Percentiles rank a stretch among this genome's conserved stretches.
These are phyloP conservation scores for Cephus sareptanus DNA, from an alignment of 2,888 invertebrate genomes.

Conservation along the genomic window DNA sequence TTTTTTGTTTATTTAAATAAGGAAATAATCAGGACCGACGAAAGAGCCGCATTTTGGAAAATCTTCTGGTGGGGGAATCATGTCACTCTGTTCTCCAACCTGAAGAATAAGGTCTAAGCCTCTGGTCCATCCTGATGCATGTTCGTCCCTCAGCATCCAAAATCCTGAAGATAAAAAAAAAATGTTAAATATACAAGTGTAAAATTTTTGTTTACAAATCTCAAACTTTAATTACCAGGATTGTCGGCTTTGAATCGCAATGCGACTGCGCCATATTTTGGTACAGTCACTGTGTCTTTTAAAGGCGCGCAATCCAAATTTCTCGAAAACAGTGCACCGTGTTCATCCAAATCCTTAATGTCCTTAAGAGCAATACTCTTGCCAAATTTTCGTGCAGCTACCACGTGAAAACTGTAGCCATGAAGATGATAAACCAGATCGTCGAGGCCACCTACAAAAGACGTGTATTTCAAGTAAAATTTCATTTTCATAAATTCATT, in stretches of 20 bases:
- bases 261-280: slow-evolving; percentile 76
- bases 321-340: slow-evolving; percentile 69
- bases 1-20: slow-evolving; percentile 64
- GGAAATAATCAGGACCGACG: slow-evolving; percentile 80
- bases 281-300: slow-evolving; percentile 82
- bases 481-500: not conserved
- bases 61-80: slow-evolving; percentile 75
- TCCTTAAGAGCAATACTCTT: slow-evolving; percentile 68
- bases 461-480: not conserved
- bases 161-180: slow-evolving; percentile 69
- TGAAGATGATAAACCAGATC: slow-evolving; percentile 81
- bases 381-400: slow-evolving; percentile 71
- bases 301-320: slow-evolving; percentile 73
- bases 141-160: slow-evolving; percentile 85
- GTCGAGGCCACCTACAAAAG: slow-evolving; percentile 72
- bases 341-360: slow-evolving; percentile 71
- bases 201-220: not conserved
- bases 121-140: slow-evolving; percentile 78
- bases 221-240: slow-evolving; percentile 69
- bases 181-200: not conserved
- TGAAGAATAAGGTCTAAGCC: slow-evolving; percentile 81
- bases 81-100: slow-evolving; percentile 76
- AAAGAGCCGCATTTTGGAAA: slow-evolving; percentile 85
- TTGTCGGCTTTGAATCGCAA: slow-evolving; percentile 81
- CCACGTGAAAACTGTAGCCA: slow-evolving; percentile 79